A percentile compares a stretch with the other conserved stretches of the same genome.
These are phyloP conservation scores for Synchiropus splendidus DNA, from an alignment of 2,113 vertebrate genomes.

Conservation along the genomic window DNA sequence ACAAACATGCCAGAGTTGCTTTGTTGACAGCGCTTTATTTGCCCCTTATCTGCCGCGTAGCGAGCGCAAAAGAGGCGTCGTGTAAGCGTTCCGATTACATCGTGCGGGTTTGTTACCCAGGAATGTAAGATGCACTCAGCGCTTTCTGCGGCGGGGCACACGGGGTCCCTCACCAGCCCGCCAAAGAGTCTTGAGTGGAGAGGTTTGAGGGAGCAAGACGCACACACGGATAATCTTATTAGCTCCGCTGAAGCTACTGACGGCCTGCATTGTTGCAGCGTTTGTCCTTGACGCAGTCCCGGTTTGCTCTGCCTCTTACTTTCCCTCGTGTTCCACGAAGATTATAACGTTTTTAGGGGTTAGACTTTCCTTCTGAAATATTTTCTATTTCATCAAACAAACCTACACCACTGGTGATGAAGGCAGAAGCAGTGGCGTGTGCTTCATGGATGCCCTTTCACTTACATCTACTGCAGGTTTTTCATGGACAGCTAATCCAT, in stretches of 20 bases:
- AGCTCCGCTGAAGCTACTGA: conserved; percentile 51
- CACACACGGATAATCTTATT: conserved; percentile 67
- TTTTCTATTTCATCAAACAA: too few species aligned
- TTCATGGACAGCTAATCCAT: too few species aligned
- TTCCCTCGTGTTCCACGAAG: too few species aligned
- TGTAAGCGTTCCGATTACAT: conserved; percentile 73
- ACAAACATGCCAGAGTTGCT: conserved; percentile 41
- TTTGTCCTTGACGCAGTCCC: conserved; percentile 65
- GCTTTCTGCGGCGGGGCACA: conserved; percentile 41
- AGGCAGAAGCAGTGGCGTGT: too few species aligned
- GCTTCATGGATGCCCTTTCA: too few species aligned
- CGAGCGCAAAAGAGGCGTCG: conserved; percentile 53
- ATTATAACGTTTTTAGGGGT: too few species aligned
- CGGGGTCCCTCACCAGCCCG: conserved; percentile 50
- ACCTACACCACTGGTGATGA: too few species aligned
- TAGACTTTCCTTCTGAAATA: too few species aligned
- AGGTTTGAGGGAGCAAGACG: conserved; percentile 57
- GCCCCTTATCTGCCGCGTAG: conserved; percentile 60
- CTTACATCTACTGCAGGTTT: too few species aligned
- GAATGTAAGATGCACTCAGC: conserved; percentile 61
- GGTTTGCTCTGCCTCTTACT: too few species aligned
- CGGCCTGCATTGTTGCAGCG: conserved; percentile 35
- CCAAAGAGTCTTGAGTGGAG: conserved; percentile 64
- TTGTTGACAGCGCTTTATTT: conserved; percentile 64
- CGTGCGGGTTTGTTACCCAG: conserved; percentile 68